A percentile compares a stretch with the other conserved stretches of the same genome.
phyloP scores from a whole-genome alignment of 2,113 vertebrate species.

The Atlantisia rogersi region DNA sequence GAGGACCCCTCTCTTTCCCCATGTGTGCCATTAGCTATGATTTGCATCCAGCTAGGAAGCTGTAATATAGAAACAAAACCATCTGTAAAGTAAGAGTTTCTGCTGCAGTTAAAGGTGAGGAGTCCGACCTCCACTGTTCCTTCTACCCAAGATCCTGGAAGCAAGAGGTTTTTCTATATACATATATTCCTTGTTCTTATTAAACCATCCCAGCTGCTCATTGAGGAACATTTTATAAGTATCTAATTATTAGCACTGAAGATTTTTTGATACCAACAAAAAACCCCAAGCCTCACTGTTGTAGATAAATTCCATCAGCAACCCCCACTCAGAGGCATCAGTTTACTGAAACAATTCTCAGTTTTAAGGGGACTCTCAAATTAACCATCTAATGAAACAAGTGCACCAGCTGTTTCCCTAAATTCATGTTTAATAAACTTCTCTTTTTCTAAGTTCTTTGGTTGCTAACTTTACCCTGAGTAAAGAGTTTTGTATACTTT shows the following conservation, averaged over 20 bases:
- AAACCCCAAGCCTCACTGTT: rapidly evolving
- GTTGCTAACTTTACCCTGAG: background rate
- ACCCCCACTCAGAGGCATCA: background rate
- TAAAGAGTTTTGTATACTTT: background rate
- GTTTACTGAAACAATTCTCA: background rate
- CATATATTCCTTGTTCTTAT: background rate
- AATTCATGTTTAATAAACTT: background rate
- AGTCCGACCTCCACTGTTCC: background rate
- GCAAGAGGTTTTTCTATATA: background rate
- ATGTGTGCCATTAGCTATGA: background rate
- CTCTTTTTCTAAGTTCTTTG: background rate
- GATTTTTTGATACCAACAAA: background rate
- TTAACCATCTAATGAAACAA: background rate
- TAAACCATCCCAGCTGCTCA: background rate
- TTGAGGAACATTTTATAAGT: background rate
- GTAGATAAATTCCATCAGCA: background rate
- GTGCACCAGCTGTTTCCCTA: background rate
- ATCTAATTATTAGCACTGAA: background rate
- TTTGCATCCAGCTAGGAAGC: background rate
- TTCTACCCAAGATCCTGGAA: background rate
- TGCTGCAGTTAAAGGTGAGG: background rate
- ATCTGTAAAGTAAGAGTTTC: background rate
- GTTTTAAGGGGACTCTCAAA: background rate
- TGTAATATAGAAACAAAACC: background rate
- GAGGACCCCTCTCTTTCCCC: background rate